Evolutionary conservation across 2,113 vertebrate genomes (phyloP).

Genomic region (Oreochromis aureus): DNA sequence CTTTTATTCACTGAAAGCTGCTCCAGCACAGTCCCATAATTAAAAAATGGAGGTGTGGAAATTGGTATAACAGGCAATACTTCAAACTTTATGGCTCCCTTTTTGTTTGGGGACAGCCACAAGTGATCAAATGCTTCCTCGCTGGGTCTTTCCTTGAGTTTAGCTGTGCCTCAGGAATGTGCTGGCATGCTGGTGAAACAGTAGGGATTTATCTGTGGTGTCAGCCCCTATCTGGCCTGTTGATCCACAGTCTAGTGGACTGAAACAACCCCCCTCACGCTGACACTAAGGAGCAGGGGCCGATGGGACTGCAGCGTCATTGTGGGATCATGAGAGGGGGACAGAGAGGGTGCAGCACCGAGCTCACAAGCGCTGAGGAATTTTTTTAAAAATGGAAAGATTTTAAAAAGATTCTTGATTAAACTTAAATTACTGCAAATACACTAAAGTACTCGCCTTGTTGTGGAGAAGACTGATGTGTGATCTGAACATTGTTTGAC

Average conservation of each 20-base stretch:
- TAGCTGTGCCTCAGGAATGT: slow-evolving; percentile 55
- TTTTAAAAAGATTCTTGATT: background rate
- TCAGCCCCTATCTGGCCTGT: slow-evolving; percentile 63
- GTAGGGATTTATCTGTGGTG: slow-evolving; percentile 55
- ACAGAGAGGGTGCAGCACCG: background rate
- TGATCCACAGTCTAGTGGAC: slow-evolving; percentile 43
- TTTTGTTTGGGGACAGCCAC: background rate
- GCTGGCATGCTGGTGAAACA: slow-evolving; percentile 40
- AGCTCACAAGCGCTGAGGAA: background rate
- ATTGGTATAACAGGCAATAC: background rate
- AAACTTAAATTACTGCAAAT: background rate
- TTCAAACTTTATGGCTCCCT: background rate
- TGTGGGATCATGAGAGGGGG: background rate
- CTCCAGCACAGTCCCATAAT: background rate
- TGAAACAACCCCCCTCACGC: slow-evolving; percentile 5
- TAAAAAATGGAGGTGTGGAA: background rate
- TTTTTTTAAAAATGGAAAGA: background rate
- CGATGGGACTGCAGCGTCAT: background rate
- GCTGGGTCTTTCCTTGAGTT: slow-evolving; percentile 13
- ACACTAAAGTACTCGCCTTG: background rate
- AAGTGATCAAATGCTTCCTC: slow-evolving; percentile 28
- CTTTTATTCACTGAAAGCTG: background rate
- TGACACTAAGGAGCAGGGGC: background rate
- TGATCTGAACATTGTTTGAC: background rate
- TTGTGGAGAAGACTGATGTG: background rate